These are phyloP conservation scores for Probaryconus sp. DNA, from an alignment of 1,140 invertebrate species.

Conservation along the genomic window DNA sequence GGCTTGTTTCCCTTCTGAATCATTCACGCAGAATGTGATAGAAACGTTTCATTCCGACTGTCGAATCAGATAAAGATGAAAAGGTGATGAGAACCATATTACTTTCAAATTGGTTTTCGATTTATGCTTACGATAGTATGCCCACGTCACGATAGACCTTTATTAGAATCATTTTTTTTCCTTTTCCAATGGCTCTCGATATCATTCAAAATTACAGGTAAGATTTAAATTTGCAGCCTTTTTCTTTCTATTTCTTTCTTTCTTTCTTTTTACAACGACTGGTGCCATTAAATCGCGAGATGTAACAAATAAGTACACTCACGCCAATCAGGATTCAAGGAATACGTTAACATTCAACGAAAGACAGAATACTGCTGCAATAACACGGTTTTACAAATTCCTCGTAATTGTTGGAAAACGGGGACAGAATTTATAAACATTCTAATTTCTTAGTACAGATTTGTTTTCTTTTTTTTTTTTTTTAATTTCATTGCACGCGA, in stretches of 20 bases:
- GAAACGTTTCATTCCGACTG: slow-evolving; percentile 63
- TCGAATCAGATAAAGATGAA: slow-evolving; percentile 67
- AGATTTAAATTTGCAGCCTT: slow-evolving; percentile 8
- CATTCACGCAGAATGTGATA: slow-evolving; percentile 57
- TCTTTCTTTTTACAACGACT: background rate
- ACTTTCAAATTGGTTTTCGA: slow-evolving; percentile 77
- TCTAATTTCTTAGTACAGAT: slow-evolving; percentile 1
- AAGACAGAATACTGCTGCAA: slow-evolving; percentile 1
- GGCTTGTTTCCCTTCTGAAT: slow-evolving; percentile 32
- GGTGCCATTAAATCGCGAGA: slow-evolving; percentile 46
- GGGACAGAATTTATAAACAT: slow-evolving; percentile 12
- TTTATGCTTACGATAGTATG: slow-evolving; percentile 72
- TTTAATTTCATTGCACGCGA: background rate
- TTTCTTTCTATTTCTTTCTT: no score
- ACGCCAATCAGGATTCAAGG: slow-evolving; percentile 49
- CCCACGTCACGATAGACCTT: slow-evolving; percentile 53
- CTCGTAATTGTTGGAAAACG: slow-evolving; percentile 19
- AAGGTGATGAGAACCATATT: slow-evolving; percentile 72
- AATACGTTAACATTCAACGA: slow-evolving; percentile 26
- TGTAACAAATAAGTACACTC: slow-evolving; percentile 41
- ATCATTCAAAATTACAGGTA: slow-evolving; percentile 2
- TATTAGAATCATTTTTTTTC: slow-evolving; percentile 38
- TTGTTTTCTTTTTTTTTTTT: background rate
- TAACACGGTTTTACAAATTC: slow-evolving; percentile 12
- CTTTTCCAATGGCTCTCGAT: no score